A percentile compares a stretch with the other conserved stretches of the same genome.
These are phyloP conservation scores for Gymnodraco acuticeps DNA, from an alignment of 2,797 vertebrate species.

Conservation along the genomic window DNA sequence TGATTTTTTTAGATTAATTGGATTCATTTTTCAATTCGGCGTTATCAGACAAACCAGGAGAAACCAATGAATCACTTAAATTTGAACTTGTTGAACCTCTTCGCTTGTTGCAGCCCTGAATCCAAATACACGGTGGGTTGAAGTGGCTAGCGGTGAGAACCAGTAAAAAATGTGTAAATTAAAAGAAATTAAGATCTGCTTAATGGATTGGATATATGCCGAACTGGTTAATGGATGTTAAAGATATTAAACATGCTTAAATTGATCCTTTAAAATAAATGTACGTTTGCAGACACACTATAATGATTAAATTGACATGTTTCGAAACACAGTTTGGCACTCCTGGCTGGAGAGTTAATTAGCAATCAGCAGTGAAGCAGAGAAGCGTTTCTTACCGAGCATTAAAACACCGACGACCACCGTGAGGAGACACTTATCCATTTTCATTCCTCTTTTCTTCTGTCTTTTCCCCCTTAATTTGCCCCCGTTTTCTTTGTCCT, in stretches of 20 bases:
- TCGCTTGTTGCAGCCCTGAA: background rate
- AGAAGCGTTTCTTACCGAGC: slow-evolving; percentile 69
- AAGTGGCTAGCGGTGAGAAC: background rate
- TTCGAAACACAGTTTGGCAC: background rate
- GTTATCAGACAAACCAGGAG: rapidly evolving
- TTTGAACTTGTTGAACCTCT: background rate
- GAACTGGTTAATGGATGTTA: background rate
- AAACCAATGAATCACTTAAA: background rate
- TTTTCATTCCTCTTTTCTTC: slow-evolving; percentile 25
- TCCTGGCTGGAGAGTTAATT: slow-evolving; percentile 48
- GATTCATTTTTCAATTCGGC: slow-evolving; percentile 31
- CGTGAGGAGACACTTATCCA: slow-evolving; percentile 38
- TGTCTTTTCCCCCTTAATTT: background rate
- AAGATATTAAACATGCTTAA: rapidly evolving
- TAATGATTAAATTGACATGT: background rate
- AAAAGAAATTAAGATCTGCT: rapidly evolving
- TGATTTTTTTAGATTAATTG: rapidly evolving
- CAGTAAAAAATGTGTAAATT: background rate
- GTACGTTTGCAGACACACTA: rapidly evolving
- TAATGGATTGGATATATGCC: background rate
- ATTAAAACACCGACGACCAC: slow-evolving; percentile 42
- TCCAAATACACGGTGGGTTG: rapidly evolving
- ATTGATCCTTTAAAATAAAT: rapidly evolving
- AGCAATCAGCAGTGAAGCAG: slow-evolving; percentile 34
- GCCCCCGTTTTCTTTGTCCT: slow-evolving; percentile 61